Conservation (phyloP, 2,113 vertebrate species). For the Chaetura pelagica region DNA sequence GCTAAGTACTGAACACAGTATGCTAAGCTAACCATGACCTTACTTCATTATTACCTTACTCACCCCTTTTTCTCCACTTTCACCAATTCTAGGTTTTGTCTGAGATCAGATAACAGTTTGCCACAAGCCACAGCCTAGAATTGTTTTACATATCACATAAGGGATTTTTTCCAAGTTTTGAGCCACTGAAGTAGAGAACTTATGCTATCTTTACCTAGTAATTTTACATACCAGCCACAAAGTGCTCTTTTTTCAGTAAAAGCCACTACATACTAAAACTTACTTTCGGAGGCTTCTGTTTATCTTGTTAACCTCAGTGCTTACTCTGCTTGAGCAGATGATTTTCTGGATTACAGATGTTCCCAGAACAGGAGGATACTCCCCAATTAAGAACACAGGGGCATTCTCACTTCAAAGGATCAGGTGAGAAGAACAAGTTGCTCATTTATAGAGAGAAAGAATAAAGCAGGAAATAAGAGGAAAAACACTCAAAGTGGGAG, state of each 20-base stretch:
- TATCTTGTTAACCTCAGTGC: not conserved
- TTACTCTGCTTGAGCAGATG: not conserved
- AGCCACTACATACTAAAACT: not conserved
- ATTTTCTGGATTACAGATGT: not conserved
- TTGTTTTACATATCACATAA: not conserved
- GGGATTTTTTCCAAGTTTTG: not conserved
- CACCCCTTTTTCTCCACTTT: not conserved
- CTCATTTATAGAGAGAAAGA: not conserved
- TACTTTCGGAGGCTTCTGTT: not conserved
- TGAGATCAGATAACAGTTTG: not conserved
- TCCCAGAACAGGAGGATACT: not conserved
- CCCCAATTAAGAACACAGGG: not conserved
- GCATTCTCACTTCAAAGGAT: not conserved
- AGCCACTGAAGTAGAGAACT: not conserved
- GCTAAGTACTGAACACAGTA: not conserved
- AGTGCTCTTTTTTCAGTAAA: accelerated
- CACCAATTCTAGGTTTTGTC: not conserved
- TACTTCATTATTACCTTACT: not conserved
- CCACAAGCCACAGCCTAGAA: not conserved
- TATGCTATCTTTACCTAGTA: not conserved
- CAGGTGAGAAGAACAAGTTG: not conserved
- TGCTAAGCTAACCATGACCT: not conserved
- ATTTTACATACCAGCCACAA: not conserved
- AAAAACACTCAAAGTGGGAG: not conserved
- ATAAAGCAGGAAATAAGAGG: not conserved